These are phyloP conservation scores for Platichthys stellatus DNA, from an alignment of 2,113 vertebrate genomes.

Conservation along the genomic window DNA sequence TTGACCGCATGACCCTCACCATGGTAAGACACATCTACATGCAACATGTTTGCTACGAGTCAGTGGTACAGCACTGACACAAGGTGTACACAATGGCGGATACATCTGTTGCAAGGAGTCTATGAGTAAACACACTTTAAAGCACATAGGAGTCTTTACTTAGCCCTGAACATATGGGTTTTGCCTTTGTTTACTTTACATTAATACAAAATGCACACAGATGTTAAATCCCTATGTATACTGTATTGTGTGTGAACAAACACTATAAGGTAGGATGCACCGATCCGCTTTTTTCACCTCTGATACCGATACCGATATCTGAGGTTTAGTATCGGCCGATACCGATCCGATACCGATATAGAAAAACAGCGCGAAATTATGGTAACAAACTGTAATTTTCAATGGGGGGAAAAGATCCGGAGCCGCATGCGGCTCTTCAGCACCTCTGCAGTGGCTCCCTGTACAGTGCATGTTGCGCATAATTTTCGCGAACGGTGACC, in stretches of 20 bases:
- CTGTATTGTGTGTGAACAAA: slow-evolving; percentile 10
- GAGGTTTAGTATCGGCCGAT: too few species aligned
- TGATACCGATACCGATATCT: too few species aligned
- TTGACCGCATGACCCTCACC: slow-evolving; percentile 98
- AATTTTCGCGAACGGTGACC: too few species aligned
- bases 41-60: background rate
- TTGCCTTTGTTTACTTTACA: slow-evolving; percentile 30
- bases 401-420: too few species aligned
- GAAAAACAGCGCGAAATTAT: too few species aligned
- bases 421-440: too few species aligned
- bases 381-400: too few species aligned
- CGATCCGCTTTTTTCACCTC: too few species aligned
- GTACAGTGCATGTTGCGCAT: too few species aligned
- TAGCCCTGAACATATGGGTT: slow-evolving; percentile 14
- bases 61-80: background rate
- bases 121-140: slow-evolving; percentile 24
- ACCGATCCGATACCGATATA: too few species aligned
- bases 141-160: slow-evolving; percentile 18
- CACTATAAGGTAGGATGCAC: background rate
- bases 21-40: slow-evolving; percentile 86
- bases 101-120: background rate
- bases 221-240: background rate
- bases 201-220: slow-evolving; percentile 43
- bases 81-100: background rate
- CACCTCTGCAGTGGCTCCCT: too few species aligned